A percentile compares a stretch with the other conserved stretches of the same genome.
These are phyloP conservation scores for Drosophila takahashii DNA, from an alignment of 1,140 invertebrate species.

Conservation along the genomic window DNA sequence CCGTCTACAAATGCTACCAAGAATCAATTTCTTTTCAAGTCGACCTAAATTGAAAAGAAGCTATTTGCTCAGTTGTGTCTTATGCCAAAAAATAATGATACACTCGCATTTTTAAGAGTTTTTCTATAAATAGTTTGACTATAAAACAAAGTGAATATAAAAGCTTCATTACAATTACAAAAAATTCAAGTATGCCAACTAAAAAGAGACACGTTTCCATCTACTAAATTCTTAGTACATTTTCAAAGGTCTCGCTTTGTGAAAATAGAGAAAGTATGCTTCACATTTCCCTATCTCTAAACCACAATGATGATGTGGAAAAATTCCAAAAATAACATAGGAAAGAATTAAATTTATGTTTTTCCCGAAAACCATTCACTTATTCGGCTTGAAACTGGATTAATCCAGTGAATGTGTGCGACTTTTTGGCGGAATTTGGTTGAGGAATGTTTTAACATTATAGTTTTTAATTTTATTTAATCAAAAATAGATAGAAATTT, in stretches of 20 bases:
- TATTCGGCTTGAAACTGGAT: slow-evolving; percentile 9
- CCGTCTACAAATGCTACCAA: not conserved
- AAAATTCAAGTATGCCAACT: not conserved
- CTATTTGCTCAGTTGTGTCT: slow-evolving; percentile 7
- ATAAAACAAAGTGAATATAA: not conserved
- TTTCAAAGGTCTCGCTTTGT: not conserved
- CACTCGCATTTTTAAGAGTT: not conserved
- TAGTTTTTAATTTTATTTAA: not conserved
- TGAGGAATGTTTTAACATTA: not conserved
- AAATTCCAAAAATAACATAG: slow-evolving; percentile 1
- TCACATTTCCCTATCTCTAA: not conserved
- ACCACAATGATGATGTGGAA: not conserved
- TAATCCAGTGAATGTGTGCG: slow-evolving; percentile 9
- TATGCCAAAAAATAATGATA: not conserved
- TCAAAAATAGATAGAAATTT: not conserved
- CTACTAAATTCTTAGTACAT: not conserved
- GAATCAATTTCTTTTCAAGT: not conserved
- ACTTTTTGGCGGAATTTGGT: not conserved
- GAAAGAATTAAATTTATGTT: not conserved
- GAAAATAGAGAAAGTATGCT: not conserved
- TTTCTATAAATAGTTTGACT: not conserved
- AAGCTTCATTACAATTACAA: not conserved
- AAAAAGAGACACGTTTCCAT: not conserved
- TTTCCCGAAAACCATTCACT: not conserved
- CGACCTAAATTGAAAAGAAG: not conserved